phyloP scores from a whole-genome alignment of 2,113 vertebrate species.

The Chunga burmeisteri region DNA sequence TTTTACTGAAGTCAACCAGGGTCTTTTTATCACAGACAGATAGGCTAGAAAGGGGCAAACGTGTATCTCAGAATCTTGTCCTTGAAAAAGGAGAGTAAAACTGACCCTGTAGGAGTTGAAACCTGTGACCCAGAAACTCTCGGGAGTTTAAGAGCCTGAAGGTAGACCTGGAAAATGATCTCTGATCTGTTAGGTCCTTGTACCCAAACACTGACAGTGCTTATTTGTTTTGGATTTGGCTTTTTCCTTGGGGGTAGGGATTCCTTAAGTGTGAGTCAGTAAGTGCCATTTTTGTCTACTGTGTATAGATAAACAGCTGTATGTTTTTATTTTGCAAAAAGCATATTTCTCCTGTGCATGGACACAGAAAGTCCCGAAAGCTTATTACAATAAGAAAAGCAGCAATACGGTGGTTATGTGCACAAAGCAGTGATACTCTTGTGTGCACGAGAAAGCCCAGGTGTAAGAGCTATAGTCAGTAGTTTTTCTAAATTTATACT shows the following conservation, averaged over 20 bases:
- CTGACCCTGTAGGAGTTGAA: neutral
- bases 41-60: neutral
- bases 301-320: neutral
- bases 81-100: neutral
- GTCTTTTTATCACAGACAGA: neutral
- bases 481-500: neutral
- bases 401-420: rapidly evolving
- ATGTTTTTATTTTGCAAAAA: neutral
- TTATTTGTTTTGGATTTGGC: neutral
- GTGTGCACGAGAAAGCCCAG: neutral
- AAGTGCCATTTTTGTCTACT: neutral
- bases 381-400: neutral
- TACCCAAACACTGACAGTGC: rapidly evolving
- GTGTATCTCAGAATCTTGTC: neutral
- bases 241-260: neutral
- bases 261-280: neutral
- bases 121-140: neutral
- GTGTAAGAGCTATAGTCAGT: neutral
- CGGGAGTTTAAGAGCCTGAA: neutral
- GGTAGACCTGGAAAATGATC: neutral
- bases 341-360: rapidly evolving
- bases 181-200: neutral
- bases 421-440: neutral
- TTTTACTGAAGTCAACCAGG: neutral
- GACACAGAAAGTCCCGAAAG: neutral